Evolutionary conservation across 1,140 invertebrate genomes (phyloP), one percentile per base, ranked within the genome.

Genomic region (Paraescarpia echinospica): DNA sequence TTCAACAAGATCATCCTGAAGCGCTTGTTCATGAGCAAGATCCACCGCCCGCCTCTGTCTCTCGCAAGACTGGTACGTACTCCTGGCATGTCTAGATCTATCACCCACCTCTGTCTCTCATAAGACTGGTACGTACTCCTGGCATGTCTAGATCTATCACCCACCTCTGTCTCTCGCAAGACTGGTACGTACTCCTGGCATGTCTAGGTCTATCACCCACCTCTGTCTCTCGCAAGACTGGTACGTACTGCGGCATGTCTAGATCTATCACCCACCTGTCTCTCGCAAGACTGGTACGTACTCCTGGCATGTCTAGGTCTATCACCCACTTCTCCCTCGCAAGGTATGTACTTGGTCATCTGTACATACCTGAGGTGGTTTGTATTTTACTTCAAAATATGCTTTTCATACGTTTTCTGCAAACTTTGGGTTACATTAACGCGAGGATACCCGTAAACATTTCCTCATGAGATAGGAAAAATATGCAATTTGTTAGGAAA

Each of bases 11-110:
- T 99, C 94, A 97, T 99, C 89, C 96, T 99, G 95, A 98, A 98
- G 95, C 97, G 99, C 94, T 97, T 99, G 94, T 99, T 99, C 96
- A 99, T 99, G 99, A 99, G 98, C 95, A 98, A 97, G 95, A 99
- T 98, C 94, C 98, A 99, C 96, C 97, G 98, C 91, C 98, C 99
- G 93, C 99, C 99, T 94, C 97, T 99, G 94, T 99, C 99, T 5
- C 94, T 99, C 93, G 98, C 98, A 48, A 97, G 98, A 93, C 96
- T 99, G 94, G 97, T 97, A 94, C 95, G 96, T 95, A 91, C 93
- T 93, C 59, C 94, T 89, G 34, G 0, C 92, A 48, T n/a, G n/a
- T n/a, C n/a, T n/a, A 97, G 95, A 99, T 98, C 94, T 98, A 99
- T 96, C 97, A 98, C 91, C 98, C 99, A 93, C 99, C 99, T 94